Percentiles rank a stretch among this genome's conserved stretches.
These are phyloP conservation scores for Thunnus thynnus DNA, from an alignment of 2,113 vertebrate genomes.

Conservation along the genomic window DNA sequence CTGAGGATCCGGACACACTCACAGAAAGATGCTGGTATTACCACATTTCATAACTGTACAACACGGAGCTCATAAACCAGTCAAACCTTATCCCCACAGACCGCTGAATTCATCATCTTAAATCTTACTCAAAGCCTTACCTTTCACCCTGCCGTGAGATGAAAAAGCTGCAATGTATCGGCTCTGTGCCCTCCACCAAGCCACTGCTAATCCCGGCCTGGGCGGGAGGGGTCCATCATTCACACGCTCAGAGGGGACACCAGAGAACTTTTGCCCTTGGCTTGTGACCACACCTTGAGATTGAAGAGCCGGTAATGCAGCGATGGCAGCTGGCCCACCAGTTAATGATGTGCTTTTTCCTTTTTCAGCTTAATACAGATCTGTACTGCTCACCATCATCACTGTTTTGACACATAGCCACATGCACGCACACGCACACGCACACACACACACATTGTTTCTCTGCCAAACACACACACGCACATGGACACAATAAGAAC, in stretches of 20 bases:
- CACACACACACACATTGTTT: slow-evolving; percentile 20
- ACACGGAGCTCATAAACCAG: slow-evolving; percentile 56
- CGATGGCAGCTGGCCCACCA: slow-evolving; percentile 68
- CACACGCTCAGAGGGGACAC: slow-evolving; percentile 44
- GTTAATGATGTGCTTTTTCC: slow-evolving; percentile 69
- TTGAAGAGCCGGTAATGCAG: slow-evolving; percentile 71
- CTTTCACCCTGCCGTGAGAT: slow-evolving; percentile 55
- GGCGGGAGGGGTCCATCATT: slow-evolving; percentile 56
- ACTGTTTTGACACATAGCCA: slow-evolving; percentile 13
- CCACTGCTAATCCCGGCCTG: slow-evolving; percentile 37
- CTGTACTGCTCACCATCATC: slow-evolving; percentile 17
- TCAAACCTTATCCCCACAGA: slow-evolving; percentile 45
- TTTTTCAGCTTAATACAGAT: slow-evolving; percentile 59
- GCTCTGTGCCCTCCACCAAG: slow-evolving; percentile 15
- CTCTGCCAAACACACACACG: slow-evolving; percentile 7
- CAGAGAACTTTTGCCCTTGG: slow-evolving; percentile 72
- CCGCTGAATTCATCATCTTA: slow-evolving; percentile 59
- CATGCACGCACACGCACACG: slow-evolving; percentile 14
- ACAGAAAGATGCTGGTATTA: slow-evolving; percentile 47
- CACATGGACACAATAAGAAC: slow-evolving; percentile 18
- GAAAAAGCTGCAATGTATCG: slow-evolving; percentile 51
- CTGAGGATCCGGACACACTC: slow-evolving; percentile 41
- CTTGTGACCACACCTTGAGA: slow-evolving; percentile 70
- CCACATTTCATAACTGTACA: slow-evolving; percentile 43
- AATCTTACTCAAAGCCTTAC: slow-evolving; percentile 55